Conservation (phyloP, 2,888 invertebrate genomes). For the Dermolepida albohirtum region DNA sequence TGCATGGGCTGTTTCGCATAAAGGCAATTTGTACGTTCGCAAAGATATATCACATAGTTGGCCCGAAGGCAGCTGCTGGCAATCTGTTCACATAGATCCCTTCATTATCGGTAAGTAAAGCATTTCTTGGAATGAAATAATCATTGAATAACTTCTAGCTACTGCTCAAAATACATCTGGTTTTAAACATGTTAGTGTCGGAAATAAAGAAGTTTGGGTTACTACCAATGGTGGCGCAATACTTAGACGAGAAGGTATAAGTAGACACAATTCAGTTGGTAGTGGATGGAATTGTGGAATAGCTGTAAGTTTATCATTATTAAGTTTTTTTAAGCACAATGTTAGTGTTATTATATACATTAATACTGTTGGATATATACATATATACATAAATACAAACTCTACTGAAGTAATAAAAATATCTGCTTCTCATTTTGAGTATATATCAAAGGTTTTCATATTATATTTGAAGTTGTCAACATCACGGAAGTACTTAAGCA, state of each 20-base stretch:
- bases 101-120: constrained; percentile 66
- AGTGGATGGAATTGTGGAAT: constrained; percentile 83
- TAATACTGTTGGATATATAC: no score
- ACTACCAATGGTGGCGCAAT: constrained; percentile 77
- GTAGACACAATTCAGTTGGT: constrained; percentile 78
- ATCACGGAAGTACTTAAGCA: no score
- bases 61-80: constrained; percentile 90
- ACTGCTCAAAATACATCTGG: constrained; percentile 63
- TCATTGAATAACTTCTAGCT: constrained; percentile 51
- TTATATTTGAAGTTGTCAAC: no score
- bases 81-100: constrained; percentile 72
- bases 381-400: no score
- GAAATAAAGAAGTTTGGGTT: constrained; percentile 80
- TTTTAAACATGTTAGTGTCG: constrained; percentile 80
- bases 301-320: no score
- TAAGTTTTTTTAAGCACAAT: no score
- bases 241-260: constrained; percentile 80
- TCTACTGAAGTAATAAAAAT: no score
- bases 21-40: constrained; percentile 80
- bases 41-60: constrained; percentile 80
- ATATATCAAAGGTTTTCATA: no score
- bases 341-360: no score
- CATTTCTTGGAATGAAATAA: not conserved
- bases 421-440: no score
- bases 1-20: constrained; percentile 85